Base-by-base conservation (phyloP, 2,797 vertebrate genomes). In the Zalophus californianus region DNA sequence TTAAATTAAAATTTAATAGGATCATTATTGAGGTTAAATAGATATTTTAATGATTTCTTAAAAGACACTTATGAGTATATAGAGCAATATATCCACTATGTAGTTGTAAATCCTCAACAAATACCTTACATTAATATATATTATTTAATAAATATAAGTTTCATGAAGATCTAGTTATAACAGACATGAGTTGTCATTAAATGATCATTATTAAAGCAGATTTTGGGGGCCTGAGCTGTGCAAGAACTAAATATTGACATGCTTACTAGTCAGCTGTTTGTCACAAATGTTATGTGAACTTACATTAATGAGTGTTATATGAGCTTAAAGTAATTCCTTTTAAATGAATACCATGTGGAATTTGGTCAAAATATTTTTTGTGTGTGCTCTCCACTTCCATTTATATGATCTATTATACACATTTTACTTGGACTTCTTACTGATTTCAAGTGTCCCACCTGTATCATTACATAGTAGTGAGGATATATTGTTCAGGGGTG, bases 1-100 rank as follows among this genome's bases (percentile, higher is more conserved):
- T 96, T 97, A 97, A 94, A 96, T 96, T 96, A 70, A 97, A 97
- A 85, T 96, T 89, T 97, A 96, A 97, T 86, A 95, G 54, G 86
- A 78, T 97, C 52, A 91, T 98, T 95, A 87, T 54, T 93, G 84
- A 97, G 64, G 91, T 93, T 97, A 97, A 97, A 92, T 79, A 97
- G 92, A 91, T 52, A 89, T 10, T 84, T 89, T 68, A 94, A 87
- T 97, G 79, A 91, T 94, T 87, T 96, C 64, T 97, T 80, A 91
- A 90, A 94, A 94, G 52, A 87, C 38, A 91, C 8, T 52, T 94
- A 72, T 80, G 25, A 79, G 3, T 84, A 3, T 94, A 80, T 52
- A 96, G 50, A 95, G 21, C 25, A 60, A n/a, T 77, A 94, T 68
- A 70, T 88, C 14, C 18, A 90, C 5, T 44, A 91, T 84, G 29